phyloP scores from a whole-genome alignment of 2,113 vertebrate genomes.

The Canis aureus region DNA sequence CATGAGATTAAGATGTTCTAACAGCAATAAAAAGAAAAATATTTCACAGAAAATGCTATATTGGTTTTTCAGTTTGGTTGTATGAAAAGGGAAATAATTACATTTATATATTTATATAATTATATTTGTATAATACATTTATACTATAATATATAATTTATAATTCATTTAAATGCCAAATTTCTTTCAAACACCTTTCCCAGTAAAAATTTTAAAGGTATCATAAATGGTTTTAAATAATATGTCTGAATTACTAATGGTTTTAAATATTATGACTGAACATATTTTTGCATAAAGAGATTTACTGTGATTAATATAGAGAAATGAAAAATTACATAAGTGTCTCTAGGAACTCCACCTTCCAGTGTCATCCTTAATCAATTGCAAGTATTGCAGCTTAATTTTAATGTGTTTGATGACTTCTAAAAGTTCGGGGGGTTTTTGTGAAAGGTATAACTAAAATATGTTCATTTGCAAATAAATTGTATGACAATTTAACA shows the following conservation, averaged over 20 bases:
- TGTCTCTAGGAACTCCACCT: not conserved
- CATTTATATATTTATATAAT: not conserved
- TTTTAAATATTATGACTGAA: not conserved
- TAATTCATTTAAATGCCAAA: not conserved
- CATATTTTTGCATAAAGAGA: not conserved
- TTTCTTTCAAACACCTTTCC: not conserved
- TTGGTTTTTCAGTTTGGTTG: not conserved
- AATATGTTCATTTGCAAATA: not conserved
- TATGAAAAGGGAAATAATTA: not conserved
- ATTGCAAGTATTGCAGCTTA: not conserved
- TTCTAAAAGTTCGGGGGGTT: not conserved
- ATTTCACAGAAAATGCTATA: not conserved
- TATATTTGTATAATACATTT: not conserved
- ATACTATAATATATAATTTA: not conserved
- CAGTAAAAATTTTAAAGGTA: not conserved
- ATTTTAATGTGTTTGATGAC: not conserved
- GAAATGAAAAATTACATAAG: not conserved
- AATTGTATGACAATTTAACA: not conserved
- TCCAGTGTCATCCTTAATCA: not conserved
- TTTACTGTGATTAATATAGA: not conserved
- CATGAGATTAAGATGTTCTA: not conserved
- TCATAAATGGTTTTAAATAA: not conserved
- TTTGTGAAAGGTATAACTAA: not conserved
- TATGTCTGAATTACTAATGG: not conserved
- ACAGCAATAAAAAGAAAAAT: not conserved